Conservation (phyloP, 2,888 invertebrate genomes). For the Drosophila hamatofila region DNA sequence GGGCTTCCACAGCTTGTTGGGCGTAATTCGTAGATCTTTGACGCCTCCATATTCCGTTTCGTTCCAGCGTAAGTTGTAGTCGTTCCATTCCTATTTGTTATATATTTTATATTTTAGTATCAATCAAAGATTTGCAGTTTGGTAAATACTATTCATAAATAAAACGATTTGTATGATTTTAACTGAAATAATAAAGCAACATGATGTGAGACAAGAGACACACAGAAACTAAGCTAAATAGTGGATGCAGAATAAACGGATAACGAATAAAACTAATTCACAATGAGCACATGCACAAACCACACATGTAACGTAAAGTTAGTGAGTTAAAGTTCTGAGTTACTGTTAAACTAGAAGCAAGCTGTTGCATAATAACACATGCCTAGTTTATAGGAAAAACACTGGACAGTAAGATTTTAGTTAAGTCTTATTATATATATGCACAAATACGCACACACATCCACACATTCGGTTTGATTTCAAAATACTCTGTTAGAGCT, state of each 20-base stretch:
- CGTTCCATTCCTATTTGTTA: constrained; percentile 95
- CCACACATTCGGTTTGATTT: constrained; percentile 2
- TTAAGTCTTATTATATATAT: constrained; percentile 35
- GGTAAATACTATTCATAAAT: constrained; percentile 27
- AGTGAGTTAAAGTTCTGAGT: constrained; percentile 31
- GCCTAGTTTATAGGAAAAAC: constrained; percentile 23
- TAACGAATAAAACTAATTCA: constrained; percentile 18
- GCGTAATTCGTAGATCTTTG: constrained; percentile 96
- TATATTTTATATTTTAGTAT: constrained; percentile 39
- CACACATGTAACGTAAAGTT: constrained; percentile 32
- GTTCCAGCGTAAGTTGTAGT: constrained; percentile 98
- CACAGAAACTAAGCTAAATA: constrained; percentile 8
- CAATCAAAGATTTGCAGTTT: constrained; percentile 31
- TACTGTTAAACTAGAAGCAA: constrained; percentile 24
- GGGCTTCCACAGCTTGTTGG: constrained; percentile 98
- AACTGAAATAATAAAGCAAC: constrained; percentile 70
- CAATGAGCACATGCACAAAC: constrained; percentile 56
- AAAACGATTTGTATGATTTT: constrained; percentile 20
- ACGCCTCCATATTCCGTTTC: constrained; percentile 97
- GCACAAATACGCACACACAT: not conserved
- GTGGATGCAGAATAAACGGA: not conserved
- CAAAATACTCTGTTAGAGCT: not conserved
- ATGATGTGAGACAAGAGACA: constrained; percentile 53
- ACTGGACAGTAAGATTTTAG: constrained; percentile 11
- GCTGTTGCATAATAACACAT: constrained; percentile 1